These are phyloP conservation scores for Hippocampus zosterae DNA, from an alignment of 2,113 vertebrate species.

Conservation along the genomic window DNA sequence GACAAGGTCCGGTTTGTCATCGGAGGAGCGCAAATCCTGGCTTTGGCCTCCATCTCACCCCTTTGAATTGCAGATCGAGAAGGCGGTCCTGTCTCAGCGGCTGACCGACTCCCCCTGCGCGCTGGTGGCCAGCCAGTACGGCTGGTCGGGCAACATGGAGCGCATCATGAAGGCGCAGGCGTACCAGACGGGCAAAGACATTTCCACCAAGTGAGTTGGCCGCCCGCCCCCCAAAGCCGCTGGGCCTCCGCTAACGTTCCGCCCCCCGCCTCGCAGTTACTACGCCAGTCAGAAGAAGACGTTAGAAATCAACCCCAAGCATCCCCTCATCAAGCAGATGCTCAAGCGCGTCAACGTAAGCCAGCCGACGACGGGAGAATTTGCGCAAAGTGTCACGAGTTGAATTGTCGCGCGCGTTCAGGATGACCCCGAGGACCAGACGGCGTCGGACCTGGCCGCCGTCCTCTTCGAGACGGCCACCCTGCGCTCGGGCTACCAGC, in stretches of 20 bases:
- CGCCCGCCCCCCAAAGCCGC: neutral
- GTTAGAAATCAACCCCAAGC: slow-evolving; percentile 94
- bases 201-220: slow-evolving; percentile 86
- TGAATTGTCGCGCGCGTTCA: slow-evolving; percentile 39
- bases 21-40: too few relatives aligned
- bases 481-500: slow-evolving; percentile 89
- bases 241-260: neutral
- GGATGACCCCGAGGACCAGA: slow-evolving; percentile 88
- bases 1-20: slow-evolving; percentile 79
- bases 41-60: rapidly evolving
- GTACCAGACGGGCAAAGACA: slow-evolving; percentile 98
- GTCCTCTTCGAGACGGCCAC: slow-evolving; percentile 96
- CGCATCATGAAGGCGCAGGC: slow-evolving; percentile 99
- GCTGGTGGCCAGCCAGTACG: slow-evolving; percentile 95
- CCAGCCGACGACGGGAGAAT: neutral
- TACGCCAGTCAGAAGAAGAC: slow-evolving; percentile 98
- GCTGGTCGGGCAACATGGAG: slow-evolving; percentile 99
- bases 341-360: slow-evolving; percentile 84
- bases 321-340: slow-evolving; percentile 94
- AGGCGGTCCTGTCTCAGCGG: slow-evolving; percentile 91
- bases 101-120: slow-evolving; percentile 92
- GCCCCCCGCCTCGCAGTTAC: slow-evolving; percentile 72
- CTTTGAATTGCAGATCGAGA: slow-evolving; percentile 81
- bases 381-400: too few relatives aligned
- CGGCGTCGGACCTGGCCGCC: slow-evolving; percentile 88